Conservation (phyloP, 2,113 vertebrate species). For the Sclerurus mexicanus region DNA sequence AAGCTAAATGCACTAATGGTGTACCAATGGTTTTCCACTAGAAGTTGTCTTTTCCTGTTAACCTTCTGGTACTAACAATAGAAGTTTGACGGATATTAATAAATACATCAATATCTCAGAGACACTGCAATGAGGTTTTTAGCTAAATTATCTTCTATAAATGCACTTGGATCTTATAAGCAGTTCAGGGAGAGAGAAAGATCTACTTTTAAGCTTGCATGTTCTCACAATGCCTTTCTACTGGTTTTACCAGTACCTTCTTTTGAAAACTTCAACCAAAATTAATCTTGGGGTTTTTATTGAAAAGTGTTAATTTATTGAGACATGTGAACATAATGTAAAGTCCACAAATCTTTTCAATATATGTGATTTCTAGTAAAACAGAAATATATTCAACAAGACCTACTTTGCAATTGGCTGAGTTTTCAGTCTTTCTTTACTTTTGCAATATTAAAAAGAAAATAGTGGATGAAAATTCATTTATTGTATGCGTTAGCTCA, state of each 20-base stretch:
- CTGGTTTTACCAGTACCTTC: background rate
- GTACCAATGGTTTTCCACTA: background rate
- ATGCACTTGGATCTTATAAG: background rate
- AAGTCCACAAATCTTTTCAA: background rate
- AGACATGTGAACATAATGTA: background rate
- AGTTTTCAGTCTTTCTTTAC: background rate
- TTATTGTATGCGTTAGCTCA: background rate
- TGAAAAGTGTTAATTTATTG: background rate
- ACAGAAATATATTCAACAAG: background rate
- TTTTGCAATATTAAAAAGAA: background rate
- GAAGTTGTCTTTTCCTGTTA: background rate
- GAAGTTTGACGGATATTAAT: background rate
- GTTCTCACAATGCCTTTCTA: background rate
- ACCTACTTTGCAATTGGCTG: background rate
- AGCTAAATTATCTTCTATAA: background rate
- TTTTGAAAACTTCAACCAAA: background rate
- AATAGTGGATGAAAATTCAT: background rate
- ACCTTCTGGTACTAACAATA: background rate
- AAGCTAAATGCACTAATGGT: background rate
- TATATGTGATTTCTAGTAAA: background rate
- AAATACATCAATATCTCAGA: background rate
- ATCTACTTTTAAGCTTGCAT: background rate
- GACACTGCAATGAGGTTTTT: background rate
- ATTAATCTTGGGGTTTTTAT: accelerated
- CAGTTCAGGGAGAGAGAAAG: background rate